These are phyloP conservation scores for Bombus superbus DNA, from an alignment of 1,140 invertebrate species.

Conservation along the genomic window DNA sequence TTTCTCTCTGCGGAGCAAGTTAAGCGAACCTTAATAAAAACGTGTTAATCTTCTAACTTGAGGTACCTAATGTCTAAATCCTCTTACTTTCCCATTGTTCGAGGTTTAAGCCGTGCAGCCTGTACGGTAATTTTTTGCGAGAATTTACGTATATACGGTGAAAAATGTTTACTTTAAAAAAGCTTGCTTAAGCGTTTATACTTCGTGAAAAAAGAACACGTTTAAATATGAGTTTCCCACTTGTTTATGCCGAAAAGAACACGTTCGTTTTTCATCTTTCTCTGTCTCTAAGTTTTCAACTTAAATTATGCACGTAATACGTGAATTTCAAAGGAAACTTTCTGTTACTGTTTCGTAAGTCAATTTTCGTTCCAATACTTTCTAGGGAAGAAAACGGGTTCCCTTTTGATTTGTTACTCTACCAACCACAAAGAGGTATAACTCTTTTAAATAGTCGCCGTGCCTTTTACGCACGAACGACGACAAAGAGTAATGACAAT, in stretches of 20 bases:
- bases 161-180: neutral
- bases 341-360: neutral
- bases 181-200: neutral
- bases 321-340: neutral
- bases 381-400: neutral
- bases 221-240: no score
- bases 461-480: no score
- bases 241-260: neutral
- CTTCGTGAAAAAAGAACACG: no score
- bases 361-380: neutral
- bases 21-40: neutral
- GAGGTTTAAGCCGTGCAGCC: neutral
- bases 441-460: neutral
- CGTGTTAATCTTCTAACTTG: neutral
- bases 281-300: neutral
- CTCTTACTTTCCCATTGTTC: neutral
- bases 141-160: neutral
- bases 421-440: neutral
- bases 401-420: neutral
- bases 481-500: no score
- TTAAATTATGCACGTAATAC: neutral
- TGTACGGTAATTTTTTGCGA: neutral
- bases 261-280: neutral
- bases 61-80: neutral
- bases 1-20: neutral